Percentiles rank a stretch among this genome's conserved stretches.
These are phyloP conservation scores for Rhombomys opimus DNA, from an alignment of 2,113 vertebrate species.

Conservation along the genomic window DNA sequence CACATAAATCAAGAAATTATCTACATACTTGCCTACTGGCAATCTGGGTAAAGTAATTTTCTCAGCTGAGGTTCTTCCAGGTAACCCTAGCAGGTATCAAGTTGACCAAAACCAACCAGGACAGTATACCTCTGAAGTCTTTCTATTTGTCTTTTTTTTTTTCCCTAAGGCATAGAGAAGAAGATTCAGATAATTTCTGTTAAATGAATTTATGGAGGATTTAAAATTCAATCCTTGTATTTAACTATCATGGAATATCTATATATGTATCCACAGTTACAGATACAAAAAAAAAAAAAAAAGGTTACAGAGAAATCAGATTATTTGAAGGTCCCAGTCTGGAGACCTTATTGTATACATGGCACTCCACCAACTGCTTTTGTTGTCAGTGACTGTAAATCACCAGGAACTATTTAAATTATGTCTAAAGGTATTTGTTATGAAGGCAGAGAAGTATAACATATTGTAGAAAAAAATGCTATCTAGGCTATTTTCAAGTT, in stretches of 20 bases:
- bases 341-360: rapidly evolving
- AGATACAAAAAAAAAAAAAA: background rate
- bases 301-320: background rate
- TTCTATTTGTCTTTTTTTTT: background rate
- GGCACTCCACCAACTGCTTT: background rate
- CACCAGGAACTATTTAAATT: background rate
- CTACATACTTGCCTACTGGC: background rate
- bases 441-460: background rate
- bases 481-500: background rate
- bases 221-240: background rate
- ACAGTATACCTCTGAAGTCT: background rate
- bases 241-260: background rate
- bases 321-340: background rate
- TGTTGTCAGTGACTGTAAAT: background rate
- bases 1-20: background rate
- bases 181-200: background rate
- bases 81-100: background rate
- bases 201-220: background rate
- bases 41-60: background rate
- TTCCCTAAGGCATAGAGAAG: background rate
- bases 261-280: background rate
- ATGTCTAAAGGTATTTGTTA: background rate
- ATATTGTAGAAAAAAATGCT: background rate
- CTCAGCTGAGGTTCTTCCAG: background rate
- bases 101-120: background rate